phyloP scores from a whole-genome alignment of 2,797 vertebrate genomes.

The Anisognathus igniventris region DNA sequence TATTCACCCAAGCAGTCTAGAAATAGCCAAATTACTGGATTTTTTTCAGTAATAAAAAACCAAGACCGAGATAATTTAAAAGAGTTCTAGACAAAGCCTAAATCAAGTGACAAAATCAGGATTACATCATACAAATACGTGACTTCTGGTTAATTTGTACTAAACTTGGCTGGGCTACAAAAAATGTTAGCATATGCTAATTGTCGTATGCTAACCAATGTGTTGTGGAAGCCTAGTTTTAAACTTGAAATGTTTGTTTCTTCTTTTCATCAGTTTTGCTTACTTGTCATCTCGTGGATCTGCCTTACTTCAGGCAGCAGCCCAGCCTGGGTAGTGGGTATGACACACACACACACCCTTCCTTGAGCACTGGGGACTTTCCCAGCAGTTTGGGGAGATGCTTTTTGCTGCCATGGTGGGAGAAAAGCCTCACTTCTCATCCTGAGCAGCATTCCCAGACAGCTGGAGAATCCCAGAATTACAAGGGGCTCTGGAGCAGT shows the following conservation, averaged over 20 bases:
- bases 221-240: not conserved
- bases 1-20: not conserved
- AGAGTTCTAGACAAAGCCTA: not conserved
- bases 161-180: conserved; percentile 7
- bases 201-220: not conserved
- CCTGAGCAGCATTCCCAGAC: not conserved
- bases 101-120: not conserved
- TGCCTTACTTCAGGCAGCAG: not conserved
- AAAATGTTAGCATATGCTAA: not conserved
- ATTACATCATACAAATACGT: not conserved
- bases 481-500: not conserved
- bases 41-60: not conserved
- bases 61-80: not conserved
- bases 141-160: not conserved
- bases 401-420: not conserved
- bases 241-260: conserved; percentile 48
- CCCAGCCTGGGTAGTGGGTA: not conserved
- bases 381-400: not conserved
- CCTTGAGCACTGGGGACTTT: not conserved
- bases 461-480: not conserved
- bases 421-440: not conserved
- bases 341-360: not conserved
- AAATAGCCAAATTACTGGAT: not conserved
- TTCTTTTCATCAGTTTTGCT: conserved; percentile 26
- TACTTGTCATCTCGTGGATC: not conserved